These are phyloP conservation scores for Isurus oxyrinchus DNA, from an alignment of 2,113 vertebrate genomes.

Conservation along the genomic window DNA sequence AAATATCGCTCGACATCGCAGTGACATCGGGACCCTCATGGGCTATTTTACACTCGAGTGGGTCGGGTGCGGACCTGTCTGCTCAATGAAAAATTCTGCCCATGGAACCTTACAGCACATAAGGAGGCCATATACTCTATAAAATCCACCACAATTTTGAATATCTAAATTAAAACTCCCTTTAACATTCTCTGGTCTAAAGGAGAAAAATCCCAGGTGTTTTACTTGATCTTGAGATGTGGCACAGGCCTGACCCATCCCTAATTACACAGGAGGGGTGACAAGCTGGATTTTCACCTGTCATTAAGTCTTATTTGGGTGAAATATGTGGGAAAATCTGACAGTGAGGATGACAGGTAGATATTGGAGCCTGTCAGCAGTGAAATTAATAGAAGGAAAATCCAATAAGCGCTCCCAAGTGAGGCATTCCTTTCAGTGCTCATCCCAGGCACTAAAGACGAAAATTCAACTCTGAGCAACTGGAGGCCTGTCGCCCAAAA, in stretches of 20 bases:
- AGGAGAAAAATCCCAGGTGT: not conserved
- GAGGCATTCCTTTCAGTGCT: not conserved
- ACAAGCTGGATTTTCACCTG: not conserved
- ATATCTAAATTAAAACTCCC: not conserved
- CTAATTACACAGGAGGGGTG: not conserved
- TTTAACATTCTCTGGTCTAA: not conserved
- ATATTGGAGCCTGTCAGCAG: not conserved
- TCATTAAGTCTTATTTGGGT: not conserved
- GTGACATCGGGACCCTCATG: no score
- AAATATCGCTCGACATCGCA: no score
- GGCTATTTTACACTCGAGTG: no score
- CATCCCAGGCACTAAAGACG: not conserved
- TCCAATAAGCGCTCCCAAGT: not conserved
- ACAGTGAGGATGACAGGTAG: not conserved
- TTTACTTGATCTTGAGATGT: not conserved
- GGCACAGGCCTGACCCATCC: no score
- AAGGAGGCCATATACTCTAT: not conserved
- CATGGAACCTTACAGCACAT: not conserved
- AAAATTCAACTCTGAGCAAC: not conserved
- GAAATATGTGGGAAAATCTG: not conserved
- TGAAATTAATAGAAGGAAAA: not conserved
- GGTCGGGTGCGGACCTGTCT: no score
- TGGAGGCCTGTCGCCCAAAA: no score
- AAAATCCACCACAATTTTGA: not conserved
- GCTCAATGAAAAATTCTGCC: no score